Base-by-base conservation (phyloP, 2,113 vertebrate genomes). In the Chamaea fasciata region DNA sequence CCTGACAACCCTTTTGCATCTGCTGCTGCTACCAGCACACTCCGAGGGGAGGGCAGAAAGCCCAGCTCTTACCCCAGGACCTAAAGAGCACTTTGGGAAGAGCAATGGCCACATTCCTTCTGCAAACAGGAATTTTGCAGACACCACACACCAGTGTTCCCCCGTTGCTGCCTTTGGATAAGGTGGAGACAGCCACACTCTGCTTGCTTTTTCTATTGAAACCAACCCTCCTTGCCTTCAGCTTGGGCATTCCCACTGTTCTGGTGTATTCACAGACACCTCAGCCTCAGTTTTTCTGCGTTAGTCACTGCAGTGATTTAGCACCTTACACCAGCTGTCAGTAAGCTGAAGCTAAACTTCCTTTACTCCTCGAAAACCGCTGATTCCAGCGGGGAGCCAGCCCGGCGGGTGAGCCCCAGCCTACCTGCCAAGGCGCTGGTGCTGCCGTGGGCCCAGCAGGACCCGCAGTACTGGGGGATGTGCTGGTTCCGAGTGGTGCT, bases 391-490 rank as follows among this genome's bases (percentile, higher is more conserved):
- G 35, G 39, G 47, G 21, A 9, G 6, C 26, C 31, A 7, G 42
- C n/a, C 10, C 1, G 23, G 23, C 6, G 0, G 41, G 47, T 0
- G 10, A 10, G 33, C 4, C 62, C 2, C 10, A 13, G 47, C 44
- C 6, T 97, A 99, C 99, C 99, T 94, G 99, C 99, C 90, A 99
- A 83, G 5, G 99, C 99, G 2, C 99, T 99, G 93, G 99, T 99
- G 98, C 98, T 99, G 83, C 99, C 99, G 3, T 99, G 99, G 3
- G 99, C 99, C 99, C 99, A 99, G 97, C 99, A 99, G 68, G 99
- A 99, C 18, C 99, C 99, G 23, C 99, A 99, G 98, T 99, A 99
- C 98, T 99, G 99, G 0, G 99, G 99, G 77, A 99, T 99, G 98
- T 99, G 99, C 98, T 99, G 99, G 97, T 99, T 99, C 50, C 99